Percentiles rank a stretch among this genome's conserved stretches.
Evolutionary conservation across 2,888 invertebrate genomes (phyloP).

Genomic region (Tipula confusa): DNA sequence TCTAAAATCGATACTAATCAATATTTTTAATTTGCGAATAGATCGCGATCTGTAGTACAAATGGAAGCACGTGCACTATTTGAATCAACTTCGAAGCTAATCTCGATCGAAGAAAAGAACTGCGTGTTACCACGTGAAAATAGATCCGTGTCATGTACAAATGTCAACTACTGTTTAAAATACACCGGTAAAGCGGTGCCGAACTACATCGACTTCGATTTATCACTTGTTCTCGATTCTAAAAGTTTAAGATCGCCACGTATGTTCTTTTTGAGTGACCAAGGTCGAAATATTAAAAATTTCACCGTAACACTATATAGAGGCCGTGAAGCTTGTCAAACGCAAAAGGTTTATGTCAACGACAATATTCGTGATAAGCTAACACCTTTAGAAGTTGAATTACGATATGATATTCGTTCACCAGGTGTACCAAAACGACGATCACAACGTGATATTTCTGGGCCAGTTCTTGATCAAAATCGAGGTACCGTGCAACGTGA

Average conservation of each 20-base stretch:
- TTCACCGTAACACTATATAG: constrained; percentile 46
- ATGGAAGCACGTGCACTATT: constrained; percentile 72
- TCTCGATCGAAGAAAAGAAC: constrained; percentile 70
- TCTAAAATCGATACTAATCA: not conserved
- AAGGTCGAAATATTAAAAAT: constrained; percentile 61
- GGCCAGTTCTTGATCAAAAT: constrained; percentile 72
- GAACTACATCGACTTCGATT: constrained; percentile 60
- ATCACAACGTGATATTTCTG: constrained; percentile 52
- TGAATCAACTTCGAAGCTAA: constrained; percentile 64
- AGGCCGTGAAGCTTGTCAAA: constrained; percentile 41
- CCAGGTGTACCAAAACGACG: constrained; percentile 39
- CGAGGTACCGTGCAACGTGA: constrained; percentile 64
- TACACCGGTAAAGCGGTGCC: not conserved
- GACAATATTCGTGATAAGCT: constrained; percentile 82
- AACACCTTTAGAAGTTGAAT: constrained; percentile 83
- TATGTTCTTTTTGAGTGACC: constrained; percentile 67
- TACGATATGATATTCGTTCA: constrained; percentile 65
- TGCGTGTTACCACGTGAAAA: constrained; percentile 64
- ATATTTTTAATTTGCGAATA: constrained; percentile 44
- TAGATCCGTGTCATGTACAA: constrained; percentile 66
- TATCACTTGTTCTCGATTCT: constrained; percentile 73
- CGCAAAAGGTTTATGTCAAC: constrained; percentile 48
- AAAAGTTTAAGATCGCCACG: constrained; percentile 71
- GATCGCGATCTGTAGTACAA: constrained; percentile 82
- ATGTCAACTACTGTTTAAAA: constrained; percentile 62